phyloP scores from a whole-genome alignment of 37 sponge, comb jelly and placozoan species.

The Ephydatia muelleri region DNA sequence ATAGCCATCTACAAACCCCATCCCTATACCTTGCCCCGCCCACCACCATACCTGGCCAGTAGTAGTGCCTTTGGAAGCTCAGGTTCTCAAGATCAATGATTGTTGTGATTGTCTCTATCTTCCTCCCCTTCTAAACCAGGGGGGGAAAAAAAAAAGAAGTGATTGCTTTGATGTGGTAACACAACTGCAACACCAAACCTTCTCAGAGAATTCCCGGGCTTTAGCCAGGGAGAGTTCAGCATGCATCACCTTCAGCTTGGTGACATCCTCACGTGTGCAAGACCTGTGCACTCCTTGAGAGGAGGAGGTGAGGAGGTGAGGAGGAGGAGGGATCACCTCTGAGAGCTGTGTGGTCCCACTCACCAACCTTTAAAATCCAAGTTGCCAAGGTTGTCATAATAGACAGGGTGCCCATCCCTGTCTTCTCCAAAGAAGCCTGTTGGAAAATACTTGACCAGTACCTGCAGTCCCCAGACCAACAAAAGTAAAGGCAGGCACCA shows the following conservation, averaged over 20 bases:
- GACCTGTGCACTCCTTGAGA: constrained; percentile 33
- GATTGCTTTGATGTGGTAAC: background rate
- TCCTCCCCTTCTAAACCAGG: constrained; percentile 30
- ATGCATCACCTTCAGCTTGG: constrained; percentile 14
- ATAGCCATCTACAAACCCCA: no score
- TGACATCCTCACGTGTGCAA: constrained; percentile 6
- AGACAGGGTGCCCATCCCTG: constrained; percentile 69
- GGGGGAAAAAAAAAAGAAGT: background rate
- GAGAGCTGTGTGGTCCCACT: background rate
- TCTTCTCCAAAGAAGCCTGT: constrained; percentile 64
- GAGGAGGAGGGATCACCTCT: no score
- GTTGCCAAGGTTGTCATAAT: constrained; percentile 50
- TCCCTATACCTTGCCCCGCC: background rate
- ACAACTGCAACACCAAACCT: constrained; percentile 7
- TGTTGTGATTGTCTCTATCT: constrained; percentile 42
- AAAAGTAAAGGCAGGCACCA: no score
- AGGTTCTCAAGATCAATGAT: constrained; percentile 69
- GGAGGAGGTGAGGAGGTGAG: background rate
- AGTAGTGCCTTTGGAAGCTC: constrained; percentile 63
- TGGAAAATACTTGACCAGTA: constrained; percentile 47
- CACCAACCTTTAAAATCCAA: constrained; percentile 53
- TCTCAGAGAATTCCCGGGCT: constrained; percentile 23
- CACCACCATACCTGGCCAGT: constrained; percentile 68
- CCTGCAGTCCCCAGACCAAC: constrained; percentile 13
- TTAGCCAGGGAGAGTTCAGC: background rate